A percentile compares a stretch with the other conserved stretches of the same genome.
Conservation (phyloP, 2,797 vertebrate genomes). For the Thripadectes ignobilis region DNA sequence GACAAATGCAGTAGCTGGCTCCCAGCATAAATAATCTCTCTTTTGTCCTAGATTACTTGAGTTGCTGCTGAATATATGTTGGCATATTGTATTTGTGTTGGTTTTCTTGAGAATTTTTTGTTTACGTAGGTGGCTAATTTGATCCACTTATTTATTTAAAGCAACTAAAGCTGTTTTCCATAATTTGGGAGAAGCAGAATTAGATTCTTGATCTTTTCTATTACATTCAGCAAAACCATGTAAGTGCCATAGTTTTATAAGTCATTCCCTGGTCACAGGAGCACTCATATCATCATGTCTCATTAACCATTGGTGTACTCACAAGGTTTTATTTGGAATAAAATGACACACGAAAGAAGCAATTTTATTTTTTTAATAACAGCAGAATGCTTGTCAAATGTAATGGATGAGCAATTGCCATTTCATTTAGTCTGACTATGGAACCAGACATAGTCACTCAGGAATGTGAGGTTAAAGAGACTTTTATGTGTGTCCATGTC, state of each 20-base stretch:
- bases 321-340: neutral
- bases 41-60: neutral
- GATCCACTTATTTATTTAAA: neutral
- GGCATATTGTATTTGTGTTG: neutral
- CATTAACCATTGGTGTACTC: neutral
- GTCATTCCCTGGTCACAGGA: neutral
- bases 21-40: neutral
- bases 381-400: neutral
- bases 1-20: neutral
- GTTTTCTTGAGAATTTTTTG: neutral
- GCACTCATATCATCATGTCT: neutral
- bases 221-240: neutral
- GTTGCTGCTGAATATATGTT: neutral
- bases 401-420: neutral
- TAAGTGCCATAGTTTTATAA: neutral
- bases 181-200: neutral
- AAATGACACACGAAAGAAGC: neutral
- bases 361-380: neutral
- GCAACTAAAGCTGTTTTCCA: neutral
- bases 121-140: neutral
- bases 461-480: neutral
- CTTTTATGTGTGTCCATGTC: neutral
- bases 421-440: neutral
- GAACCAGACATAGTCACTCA: neutral
- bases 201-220: neutral